Evolutionary conservation across 2,797 vertebrate genomes (phyloP), one percentile per base, ranked within the genome.

Genomic region (Synaphobranchus kaupii): DNA sequence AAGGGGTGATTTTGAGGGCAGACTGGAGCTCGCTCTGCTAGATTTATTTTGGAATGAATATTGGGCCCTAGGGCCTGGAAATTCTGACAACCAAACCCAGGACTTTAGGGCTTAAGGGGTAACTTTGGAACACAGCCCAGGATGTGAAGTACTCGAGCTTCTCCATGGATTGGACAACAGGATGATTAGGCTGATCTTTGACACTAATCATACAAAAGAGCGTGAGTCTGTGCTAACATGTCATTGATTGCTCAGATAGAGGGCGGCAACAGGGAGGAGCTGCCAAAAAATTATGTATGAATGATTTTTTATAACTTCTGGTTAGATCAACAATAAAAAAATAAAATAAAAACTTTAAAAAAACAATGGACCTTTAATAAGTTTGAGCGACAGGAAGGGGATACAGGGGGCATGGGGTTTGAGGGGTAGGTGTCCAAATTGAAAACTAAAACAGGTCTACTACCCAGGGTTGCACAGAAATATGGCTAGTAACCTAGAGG

Each of bases 141-240:
- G n/a, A n/a, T 7, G 39, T 39, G 39, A 39, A 68, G n/a, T 68
- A 68, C 63, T 8, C 13, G 3, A 10, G 7, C 28, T 8, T n/a
- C 47, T 80, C 44, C 44, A 48, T 87, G 84, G 47, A 87, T 63
- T 84, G 63, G 60, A 71, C 80, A 84, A 84, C 56, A 58, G 85
- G 44, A 50, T 44, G 86, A 87, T 87, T 54, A 87, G 86, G 22
- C 47, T 87, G 81, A 87, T 81, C 80, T 84, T 84, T 87, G 86
- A 31, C 66, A 81, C 63, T 52, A 84, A 73, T 81, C 80, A 84
- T 39, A 50, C 66, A 71, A 25, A 83, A 52, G 44, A 47, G 44
- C 7, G 76, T n/a, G 44, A 22, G 28, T 48, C 47, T 25, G 17
- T 22, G 39, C 73, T 44, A 44, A 78, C 6, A 13, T 78, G 73